Evolutionary conservation across 1,140 invertebrate genomes (phyloP).

Genomic region (Chrysoperla carnea): DNA sequence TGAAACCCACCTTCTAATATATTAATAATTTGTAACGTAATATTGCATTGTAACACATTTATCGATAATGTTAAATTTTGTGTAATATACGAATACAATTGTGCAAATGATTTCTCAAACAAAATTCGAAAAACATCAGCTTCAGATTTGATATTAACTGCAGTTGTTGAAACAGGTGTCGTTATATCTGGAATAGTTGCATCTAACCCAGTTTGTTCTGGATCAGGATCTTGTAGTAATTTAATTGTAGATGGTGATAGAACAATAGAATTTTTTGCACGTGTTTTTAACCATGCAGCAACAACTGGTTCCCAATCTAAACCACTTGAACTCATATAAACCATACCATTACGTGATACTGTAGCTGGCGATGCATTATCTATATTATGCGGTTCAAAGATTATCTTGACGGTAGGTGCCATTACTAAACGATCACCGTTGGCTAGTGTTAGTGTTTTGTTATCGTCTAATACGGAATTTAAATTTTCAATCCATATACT

Average conservation of each 20-base stretch:
- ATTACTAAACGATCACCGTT: conserved; percentile 88
- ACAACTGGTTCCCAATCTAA: conserved; percentile 77
- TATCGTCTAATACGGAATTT: conserved; percentile 91
- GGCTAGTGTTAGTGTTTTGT: conserved; percentile 81
- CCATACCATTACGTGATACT: conserved; percentile 91
- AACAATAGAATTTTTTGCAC: conserved; percentile 13
- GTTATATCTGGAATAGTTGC: no score
- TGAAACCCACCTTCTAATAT: conserved; percentile 53
- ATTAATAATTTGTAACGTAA: conserved; percentile 64
- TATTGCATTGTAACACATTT: conserved; percentile 79
- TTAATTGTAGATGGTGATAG: no score
- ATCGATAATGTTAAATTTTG: conserved; percentile 73
- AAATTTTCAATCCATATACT: conserved; percentile 97
- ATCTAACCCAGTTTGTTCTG: no score
- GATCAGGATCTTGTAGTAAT: no score
- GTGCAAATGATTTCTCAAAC: conserved; percentile 66
- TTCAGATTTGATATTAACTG: conserved; percentile 27
- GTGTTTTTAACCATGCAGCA: conserved; percentile 62
- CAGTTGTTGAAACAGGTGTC: no score
- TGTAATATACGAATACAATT: conserved; percentile 60
- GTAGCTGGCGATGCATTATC: conserved; percentile 94
- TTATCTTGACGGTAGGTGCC: conserved; percentile 84
- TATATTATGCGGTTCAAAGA: conserved; percentile 93
- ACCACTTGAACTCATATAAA: conserved; percentile 93
- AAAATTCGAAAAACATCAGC: conserved; percentile 53